phyloP scores from a whole-genome alignment of 2,888 invertebrate genomes.

The Rhagonycha fulva region DNA sequence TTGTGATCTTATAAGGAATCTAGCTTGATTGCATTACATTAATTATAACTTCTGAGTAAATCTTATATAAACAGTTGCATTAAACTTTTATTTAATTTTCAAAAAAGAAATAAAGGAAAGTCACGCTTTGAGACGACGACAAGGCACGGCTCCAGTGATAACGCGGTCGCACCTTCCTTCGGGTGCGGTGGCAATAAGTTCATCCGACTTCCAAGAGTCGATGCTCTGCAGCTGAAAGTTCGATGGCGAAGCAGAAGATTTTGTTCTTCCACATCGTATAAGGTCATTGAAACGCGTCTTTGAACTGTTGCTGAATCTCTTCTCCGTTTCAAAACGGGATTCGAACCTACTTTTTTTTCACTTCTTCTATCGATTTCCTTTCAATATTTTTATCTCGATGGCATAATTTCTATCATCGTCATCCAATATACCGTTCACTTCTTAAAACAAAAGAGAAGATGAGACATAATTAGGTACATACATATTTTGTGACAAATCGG shows the following conservation, averaged over 20 bases:
- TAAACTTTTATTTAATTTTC: not conserved
- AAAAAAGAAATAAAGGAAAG: slow-evolving; percentile 8
- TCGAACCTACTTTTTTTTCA: slow-evolving; percentile 20
- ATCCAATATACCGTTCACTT: not conserved
- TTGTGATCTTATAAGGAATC: slow-evolving; percentile 19
- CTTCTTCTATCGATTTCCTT: not conserved
- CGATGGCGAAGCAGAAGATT: slow-evolving; percentile 6
- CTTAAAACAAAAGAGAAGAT: not conserved
- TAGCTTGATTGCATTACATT: slow-evolving; percentile 13
- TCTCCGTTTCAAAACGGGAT: slow-evolving; percentile 18
- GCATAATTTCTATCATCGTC: not conserved
- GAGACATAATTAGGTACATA: not conserved
- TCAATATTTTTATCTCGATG: not conserved
- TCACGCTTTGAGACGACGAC: slow-evolving; percentile 7
- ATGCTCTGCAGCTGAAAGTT: slow-evolving; percentile 16
- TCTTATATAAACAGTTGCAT: slow-evolving; percentile 4
- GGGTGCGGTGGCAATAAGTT: slow-evolving; percentile 21
- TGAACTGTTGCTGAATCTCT: not conserved
- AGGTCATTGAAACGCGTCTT: slow-evolving; percentile 18
- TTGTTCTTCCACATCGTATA: slow-evolving; percentile 12
- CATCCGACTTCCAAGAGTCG: slow-evolving; percentile 20
- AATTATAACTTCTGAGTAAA: slow-evolving; percentile 13
- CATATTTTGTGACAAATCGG: not conserved
- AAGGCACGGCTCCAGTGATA: slow-evolving; percentile 14
- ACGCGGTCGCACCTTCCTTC: slow-evolving; percentile 17